Evolutionary conservation across 2,113 vertebrate species (phyloP), one percentile per base, ranked within the genome.

Genomic region (Acanthochromis polyacanthus): DNA sequence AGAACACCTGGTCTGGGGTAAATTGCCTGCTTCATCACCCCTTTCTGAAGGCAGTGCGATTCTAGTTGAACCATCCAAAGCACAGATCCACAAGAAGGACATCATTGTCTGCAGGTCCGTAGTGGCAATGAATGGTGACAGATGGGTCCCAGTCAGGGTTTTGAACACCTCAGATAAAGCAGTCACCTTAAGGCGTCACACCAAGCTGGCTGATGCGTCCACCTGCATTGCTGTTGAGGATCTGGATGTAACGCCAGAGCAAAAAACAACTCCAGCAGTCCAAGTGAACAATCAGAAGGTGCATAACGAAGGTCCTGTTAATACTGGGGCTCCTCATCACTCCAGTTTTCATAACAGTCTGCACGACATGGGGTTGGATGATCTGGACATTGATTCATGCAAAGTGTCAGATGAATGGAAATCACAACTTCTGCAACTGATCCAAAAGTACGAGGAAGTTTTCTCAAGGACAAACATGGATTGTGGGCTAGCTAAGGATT

Each of bases 391-490:
- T 62, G 46, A 63, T 14, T 62, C 46, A 4, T 63, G 59, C 45
- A 59, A 74, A 4, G 71, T 55, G 20, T 74, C 59, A 23, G 22
- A 25, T 2, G 7, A 28, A 10, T 63, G 59, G 48, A 74, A 71
- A 36, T 7, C 9, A 11, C 17, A 74, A 22, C 36, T 64, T 5
- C 5, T 45, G 15, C 20, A 64, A 1, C 50, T 64, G 3, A 28
- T 74, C 9, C 22, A 30, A 1, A 56, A 74, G 8, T 64, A 64
- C 30, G 32, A 43, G 16, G 59, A 55, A 16, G 51, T 74, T 3
- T 63, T 74, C 19, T 64, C 50, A 45, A 74, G 17, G n/a, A n/a
- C 10, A 16, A 63, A 74, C 11, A 50, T 63, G 10, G 23, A 64
- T 22, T 65, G 72, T 75, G 52, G 72, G 2, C 10, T 16, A 2